Evolutionary conservation across 1,140 invertebrate species (phyloP).

Genomic region (Hylaeus volcanicus): DNA sequence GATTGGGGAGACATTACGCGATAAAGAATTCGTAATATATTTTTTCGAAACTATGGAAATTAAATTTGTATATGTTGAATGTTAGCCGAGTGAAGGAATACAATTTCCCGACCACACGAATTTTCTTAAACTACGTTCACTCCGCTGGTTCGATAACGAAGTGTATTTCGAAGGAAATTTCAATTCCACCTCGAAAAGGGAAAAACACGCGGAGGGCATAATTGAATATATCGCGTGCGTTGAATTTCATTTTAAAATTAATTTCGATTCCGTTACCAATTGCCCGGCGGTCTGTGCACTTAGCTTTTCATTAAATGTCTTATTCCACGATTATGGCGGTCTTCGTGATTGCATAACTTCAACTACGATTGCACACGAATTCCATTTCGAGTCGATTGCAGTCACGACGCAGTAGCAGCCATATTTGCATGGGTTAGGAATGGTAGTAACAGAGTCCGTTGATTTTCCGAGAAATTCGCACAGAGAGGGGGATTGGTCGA

Average conservation of each 20-base stretch:
- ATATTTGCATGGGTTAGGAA: slow-evolving; percentile 68
- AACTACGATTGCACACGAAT: slow-evolving; percentile 64
- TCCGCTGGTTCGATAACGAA: neutral
- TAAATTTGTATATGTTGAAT: no score
- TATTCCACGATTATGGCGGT: slow-evolving; percentile 58
- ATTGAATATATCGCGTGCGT: slow-evolving; percentile 32
- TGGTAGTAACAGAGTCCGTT: slow-evolving; percentile 62
- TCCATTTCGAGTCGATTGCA: slow-evolving; percentile 63
- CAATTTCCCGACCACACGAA: no score
- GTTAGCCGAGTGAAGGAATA: no score
- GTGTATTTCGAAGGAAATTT: neutral
- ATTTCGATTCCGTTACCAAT: slow-evolving; percentile 50
- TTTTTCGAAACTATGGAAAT: no score
- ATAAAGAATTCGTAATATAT: no score
- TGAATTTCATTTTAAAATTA: slow-evolving; percentile 49
- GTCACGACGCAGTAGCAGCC: slow-evolving; percentile 64
- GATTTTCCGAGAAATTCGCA: slow-evolving; percentile 63
- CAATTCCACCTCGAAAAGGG: neutral
- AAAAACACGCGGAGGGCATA: slow-evolving; percentile 20
- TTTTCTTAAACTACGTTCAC: no score
- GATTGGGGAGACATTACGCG: no score
- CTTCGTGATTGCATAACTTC: slow-evolving; percentile 61
- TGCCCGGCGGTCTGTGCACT: slow-evolving; percentile 35
- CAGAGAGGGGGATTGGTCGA: slow-evolving; percentile 45
- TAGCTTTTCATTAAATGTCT: slow-evolving; percentile 56